Evolutionary conservation across 2,797 vertebrate genomes (phyloP).

Genomic region (Scarus forsteni): DNA sequence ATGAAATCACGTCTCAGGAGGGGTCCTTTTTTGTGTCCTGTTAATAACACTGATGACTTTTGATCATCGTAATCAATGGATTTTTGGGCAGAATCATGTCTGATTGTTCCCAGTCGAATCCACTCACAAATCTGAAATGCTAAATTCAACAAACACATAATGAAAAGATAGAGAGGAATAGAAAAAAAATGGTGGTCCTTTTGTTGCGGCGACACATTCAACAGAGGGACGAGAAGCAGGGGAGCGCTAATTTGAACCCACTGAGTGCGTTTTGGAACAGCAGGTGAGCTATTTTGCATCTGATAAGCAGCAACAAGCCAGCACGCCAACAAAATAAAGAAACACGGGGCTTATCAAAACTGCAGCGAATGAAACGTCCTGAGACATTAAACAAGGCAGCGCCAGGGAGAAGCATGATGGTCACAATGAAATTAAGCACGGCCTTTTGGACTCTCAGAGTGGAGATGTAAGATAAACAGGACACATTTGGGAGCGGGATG

Average conservation of each 20-base stretch:
- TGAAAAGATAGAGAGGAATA: conserved; percentile 19
- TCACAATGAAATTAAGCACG: not conserved
- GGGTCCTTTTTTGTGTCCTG: conserved; percentile 48
- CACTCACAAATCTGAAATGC: conserved; percentile 36
- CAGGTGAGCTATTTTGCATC: conserved; percentile 95
- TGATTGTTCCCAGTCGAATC: conserved; percentile 52
- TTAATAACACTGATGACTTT: conserved; percentile 67
- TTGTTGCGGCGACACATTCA: conserved; percentile 62
- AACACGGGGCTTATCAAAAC: conserved; percentile 46
- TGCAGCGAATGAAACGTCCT: conserved; percentile 35
- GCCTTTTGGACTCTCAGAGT: conserved; percentile 1
- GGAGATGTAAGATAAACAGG: not conserved
- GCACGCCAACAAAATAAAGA: conserved; percentile 69
- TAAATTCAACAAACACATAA: conserved; percentile 47
- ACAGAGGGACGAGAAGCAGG: conserved; percentile 63
- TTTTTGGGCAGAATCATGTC: conserved; percentile 17
- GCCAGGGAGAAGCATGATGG: conserved; percentile 11
- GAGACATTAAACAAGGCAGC: conserved; percentile 37
- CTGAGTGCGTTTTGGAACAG: conserved; percentile 91
- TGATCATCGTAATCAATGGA: conserved; percentile 66
- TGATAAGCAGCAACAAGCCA: conserved; percentile 92
- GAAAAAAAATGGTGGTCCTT: conserved; percentile 37
- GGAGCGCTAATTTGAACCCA: conserved; percentile 80
- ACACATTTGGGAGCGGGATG: no score
- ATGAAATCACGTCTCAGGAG: conserved; percentile 58